Base-by-base conservation (phyloP, 2,888 invertebrate genomes). In the Theodoxus fluviatilis region DNA sequence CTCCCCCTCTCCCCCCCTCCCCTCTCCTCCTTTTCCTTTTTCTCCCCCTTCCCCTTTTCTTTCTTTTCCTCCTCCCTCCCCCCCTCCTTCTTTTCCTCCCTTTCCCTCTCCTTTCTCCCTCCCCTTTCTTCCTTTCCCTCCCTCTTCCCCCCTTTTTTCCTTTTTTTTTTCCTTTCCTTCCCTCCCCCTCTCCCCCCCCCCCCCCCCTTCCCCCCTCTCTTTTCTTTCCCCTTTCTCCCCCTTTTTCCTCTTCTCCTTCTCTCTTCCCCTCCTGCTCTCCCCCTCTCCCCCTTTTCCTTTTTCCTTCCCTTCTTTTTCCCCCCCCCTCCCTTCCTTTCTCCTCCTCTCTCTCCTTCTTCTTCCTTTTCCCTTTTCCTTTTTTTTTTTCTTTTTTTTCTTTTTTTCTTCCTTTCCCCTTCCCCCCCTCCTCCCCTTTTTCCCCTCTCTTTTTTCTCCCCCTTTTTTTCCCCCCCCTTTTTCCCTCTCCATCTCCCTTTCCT, bases 1-100 rank as follows among this genome's bases (percentile, higher is more conserved):
- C 43, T 65, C 25, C 43, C 65, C 43, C 38, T 65, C 43, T 65
- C 18, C 43, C 40, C 22, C 18, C 61, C 68, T 68, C 35, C 61
- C 59, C 43, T 12, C 61, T 43, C 61, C 25, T 68, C 68, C 61
- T 2, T 59, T 47, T 68, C 37, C 9, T 28, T 40, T 43, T 22
- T 25, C 31, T 28, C 22, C 38, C 25, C 25, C 15, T 18, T 65
- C 4, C 25, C 18, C 3, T n/a, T 52, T 4, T 52, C 18, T 52
- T 25, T 52, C 7, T 52, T n/a, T 52, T 52, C 25, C 6, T 52
- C 33, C 9, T 57, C 57, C 33, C 57, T 57, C 3, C 33, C 57
- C 33, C 25, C 33, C 57, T 57, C 57, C 33, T 33, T 57, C 25
- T 57, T 33, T 25, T 33, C 33, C 57, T 57, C 57, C 33, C 57